phyloP scores from a whole-genome alignment of 2,888 invertebrate species.

The Oligia strigilis region DNA sequence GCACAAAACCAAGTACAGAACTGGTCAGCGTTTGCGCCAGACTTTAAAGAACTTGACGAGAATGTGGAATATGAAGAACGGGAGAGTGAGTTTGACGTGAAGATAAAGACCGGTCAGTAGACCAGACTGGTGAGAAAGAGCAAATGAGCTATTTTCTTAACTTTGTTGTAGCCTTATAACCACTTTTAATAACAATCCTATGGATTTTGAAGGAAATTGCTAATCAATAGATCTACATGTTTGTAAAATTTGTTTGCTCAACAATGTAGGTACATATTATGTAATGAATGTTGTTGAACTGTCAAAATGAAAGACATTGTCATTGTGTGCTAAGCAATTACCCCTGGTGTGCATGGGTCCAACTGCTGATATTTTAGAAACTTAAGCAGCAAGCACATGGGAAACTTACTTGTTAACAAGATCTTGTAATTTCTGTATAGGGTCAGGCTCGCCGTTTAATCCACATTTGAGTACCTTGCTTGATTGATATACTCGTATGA shows the following conservation, averaged over 20 bases:
- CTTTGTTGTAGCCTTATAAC: background rate
- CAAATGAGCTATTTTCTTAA: background rate
- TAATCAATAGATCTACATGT: background rate
- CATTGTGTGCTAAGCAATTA: background rate
- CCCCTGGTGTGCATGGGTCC: background rate
- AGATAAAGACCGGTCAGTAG: slow-evolving; percentile 98
- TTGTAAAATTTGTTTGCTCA: background rate
- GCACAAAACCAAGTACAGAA: slow-evolving; percentile 99
- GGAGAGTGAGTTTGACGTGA: slow-evolving; percentile 99
- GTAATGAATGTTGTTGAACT: background rate
- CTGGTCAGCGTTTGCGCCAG: slow-evolving; percentile 99
- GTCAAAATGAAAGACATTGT: background rate
- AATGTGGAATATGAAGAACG: slow-evolving; percentile 97
- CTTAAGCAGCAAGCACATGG: background rate
- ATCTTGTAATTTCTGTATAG: slow-evolving; percentile 99
- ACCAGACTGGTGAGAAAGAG: slow-evolving; percentile 88
- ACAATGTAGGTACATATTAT: background rate
- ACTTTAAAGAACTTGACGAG: slow-evolving; percentile 99
- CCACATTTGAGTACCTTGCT: slow-evolving; percentile 96
- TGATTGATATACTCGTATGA: slow-evolving; percentile 98
- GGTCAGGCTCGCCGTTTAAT: slow-evolving; percentile 98
- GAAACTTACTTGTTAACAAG: slow-evolving; percentile 97
- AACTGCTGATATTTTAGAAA: background rate
- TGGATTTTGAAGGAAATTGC: background rate
- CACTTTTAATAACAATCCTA: background rate